These are phyloP conservation scores for Brachionus sp. DNA, from an alignment of 1,140 invertebrate genomes.

Conservation along the genomic window DNA sequence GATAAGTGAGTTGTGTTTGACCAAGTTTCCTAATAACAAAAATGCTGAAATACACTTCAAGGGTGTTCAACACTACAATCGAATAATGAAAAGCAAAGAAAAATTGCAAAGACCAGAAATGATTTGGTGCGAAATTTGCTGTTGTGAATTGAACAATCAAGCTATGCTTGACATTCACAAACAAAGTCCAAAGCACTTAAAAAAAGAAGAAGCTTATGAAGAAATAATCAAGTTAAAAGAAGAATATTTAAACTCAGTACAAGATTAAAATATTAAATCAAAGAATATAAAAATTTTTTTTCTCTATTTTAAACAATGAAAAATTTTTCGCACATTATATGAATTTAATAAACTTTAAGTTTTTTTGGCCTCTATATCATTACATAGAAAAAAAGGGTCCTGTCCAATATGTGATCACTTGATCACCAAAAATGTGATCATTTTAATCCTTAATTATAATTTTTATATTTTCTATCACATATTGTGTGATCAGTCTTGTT, in stretches of 20 bases:
- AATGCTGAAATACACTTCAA: slow-evolving; percentile 35
- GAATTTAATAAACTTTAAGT: too few relatives aligned
- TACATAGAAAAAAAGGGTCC: too few relatives aligned
- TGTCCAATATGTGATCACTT: too few relatives aligned
- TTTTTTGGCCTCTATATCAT: too few relatives aligned
- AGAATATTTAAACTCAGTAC: background rate
- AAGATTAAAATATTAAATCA: background rate
- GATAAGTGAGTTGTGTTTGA: slow-evolving; percentile 44
- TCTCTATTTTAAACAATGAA: background rate
- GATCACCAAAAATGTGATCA: too few relatives aligned
- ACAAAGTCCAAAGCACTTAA: slow-evolving; percentile 31
- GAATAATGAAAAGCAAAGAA: background rate
- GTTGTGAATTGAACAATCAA: slow-evolving; percentile 44
- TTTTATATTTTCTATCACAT: too few relatives aligned
- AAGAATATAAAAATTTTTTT: background rate
- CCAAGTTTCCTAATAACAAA: background rate
- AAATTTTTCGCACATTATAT: too few relatives aligned
- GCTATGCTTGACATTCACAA: background rate
- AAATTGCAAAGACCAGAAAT: background rate
- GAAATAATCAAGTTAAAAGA: slow-evolving; percentile 38
- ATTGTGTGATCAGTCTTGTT: too few relatives aligned
- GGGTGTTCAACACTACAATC: slow-evolving; percentile 21
- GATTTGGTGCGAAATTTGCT: slow-evolving; percentile 41
- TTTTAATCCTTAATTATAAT: too few relatives aligned
- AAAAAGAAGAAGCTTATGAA: slow-evolving; percentile 31